A percentile compares a stretch with the other conserved stretches of the same genome.
Evolutionary conservation across 2,797 vertebrate species (phyloP).

Genomic region (Trachurus trachurus): DNA sequence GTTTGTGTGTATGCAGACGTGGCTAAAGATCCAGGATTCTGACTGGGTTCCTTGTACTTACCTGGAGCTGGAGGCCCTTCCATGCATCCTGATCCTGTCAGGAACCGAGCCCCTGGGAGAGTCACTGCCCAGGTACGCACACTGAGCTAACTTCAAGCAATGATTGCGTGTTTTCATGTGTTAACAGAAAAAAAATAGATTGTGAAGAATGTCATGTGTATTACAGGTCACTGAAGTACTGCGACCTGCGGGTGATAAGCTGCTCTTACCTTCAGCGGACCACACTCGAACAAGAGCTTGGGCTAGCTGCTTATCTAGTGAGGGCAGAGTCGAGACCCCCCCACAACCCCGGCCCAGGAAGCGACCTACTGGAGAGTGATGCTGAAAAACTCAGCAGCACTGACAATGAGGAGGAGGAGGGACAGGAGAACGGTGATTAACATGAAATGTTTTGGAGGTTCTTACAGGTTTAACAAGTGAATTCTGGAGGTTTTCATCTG

Average conservation of each 20-base stretch:
- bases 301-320: slow-evolving; percentile 94
- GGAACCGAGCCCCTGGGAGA: slow-evolving; percentile 95
- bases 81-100: slow-evolving; percentile 96
- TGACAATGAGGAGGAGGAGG: slow-evolving; percentile 95
- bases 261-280: slow-evolving; percentile 94
- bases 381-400: slow-evolving; percentile 95
- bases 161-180: neutral
- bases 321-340: slow-evolving; percentile 86
- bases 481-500: neutral
- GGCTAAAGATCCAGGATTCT: slow-evolving; percentile 94
- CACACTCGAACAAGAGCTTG: slow-evolving; percentile 95
- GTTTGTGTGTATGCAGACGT: slow-evolving; percentile 80
- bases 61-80: slow-evolving; percentile 95
- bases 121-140: slow-evolving; percentile 91
- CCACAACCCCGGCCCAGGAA: slow-evolving; percentile 79
- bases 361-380: slow-evolving; percentile 93
- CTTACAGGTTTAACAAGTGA: neutral
- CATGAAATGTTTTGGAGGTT: neutral
- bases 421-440: slow-evolving; percentile 87
- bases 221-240: slow-evolving; percentile 94
- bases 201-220: neutral
- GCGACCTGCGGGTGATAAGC: slow-evolving; percentile 95
- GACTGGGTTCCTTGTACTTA: slow-evolving; percentile 95
- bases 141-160: neutral
- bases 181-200: neutral